Conservation (phyloP, 2,113 vertebrate genomes). For the Euleptes europaea region DNA sequence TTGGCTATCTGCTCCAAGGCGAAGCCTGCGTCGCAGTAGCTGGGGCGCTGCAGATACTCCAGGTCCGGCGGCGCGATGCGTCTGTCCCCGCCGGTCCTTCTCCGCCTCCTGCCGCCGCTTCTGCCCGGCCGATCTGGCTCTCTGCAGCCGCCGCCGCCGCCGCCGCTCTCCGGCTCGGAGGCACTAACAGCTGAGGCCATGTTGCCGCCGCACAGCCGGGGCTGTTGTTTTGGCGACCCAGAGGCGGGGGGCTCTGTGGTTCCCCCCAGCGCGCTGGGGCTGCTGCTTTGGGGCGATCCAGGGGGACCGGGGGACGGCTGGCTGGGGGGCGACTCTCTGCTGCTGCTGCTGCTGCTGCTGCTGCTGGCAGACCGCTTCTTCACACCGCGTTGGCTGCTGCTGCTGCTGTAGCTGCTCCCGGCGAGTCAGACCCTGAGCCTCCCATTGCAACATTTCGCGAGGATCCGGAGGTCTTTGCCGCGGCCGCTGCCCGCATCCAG, state of each 20-base stretch:
- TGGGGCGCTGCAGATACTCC: constrained; percentile 96
- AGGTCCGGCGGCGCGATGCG: constrained; percentile 80
- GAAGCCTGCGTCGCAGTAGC: constrained; percentile 95
- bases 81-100: constrained; percentile 76
- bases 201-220: constrained; percentile 80
- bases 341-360: constrained; percentile 58
- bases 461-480: constrained; percentile 80
- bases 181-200: constrained; percentile 95
- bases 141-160: constrained; percentile 72
- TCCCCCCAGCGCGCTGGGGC: constrained; percentile 64
- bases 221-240: constrained; percentile 43
- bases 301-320: constrained; percentile 61
- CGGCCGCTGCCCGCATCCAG: constrained; percentile 85
- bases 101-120: constrained; percentile 79
- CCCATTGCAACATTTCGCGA: constrained; percentile 95
- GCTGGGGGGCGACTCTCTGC: constrained; percentile 69
- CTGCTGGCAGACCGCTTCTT: constrained; percentile 74
- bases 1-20: constrained; percentile 94
- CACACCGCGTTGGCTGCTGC: constrained; percentile 66
- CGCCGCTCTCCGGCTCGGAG: constrained; percentile 80
- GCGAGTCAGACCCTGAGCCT: constrained; percentile 91
- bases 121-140: constrained; percentile 84
- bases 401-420: constrained; percentile 77
- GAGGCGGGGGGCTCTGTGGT: constrained; percentile 72
- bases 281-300: constrained; percentile 36